Evolutionary conservation across 1,140 invertebrate species (phyloP), one percentile per base, ranked within the genome.

Genomic region (Drosophila nebulosa): DNA sequence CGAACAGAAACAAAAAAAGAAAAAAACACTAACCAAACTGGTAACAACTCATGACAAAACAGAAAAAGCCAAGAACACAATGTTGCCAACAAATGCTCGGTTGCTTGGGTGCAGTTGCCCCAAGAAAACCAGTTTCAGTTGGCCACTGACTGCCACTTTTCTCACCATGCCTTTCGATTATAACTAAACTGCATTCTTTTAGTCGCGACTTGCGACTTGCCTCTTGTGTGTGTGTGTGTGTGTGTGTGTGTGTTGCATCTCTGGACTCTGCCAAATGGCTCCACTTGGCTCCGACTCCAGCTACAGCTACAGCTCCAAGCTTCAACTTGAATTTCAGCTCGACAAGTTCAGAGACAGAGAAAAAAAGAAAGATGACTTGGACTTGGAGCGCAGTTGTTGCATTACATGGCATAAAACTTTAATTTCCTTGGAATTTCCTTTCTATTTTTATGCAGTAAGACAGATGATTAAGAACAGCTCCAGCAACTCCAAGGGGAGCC

Each of bases 161-260:
- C 78, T 85, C 74, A 74, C 52, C 72, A 86, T 86, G 81, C 81
- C 80, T 85, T 85, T 85, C 80, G 80, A 80, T 85, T 85, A 81
- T 85, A 46, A 69, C 78, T 78, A 78, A 86, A 85, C 80, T 85
- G 80, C 80, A 85, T 85, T 85, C 81, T 85, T 85, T 36, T 39
- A 69, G 75, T 65, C 70, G 69, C 64, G 52, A 51, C 75, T 77
- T 27, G 32, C 42, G 66, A 51, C 57, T 57, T 53, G 24, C 21
- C 32, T 26, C 56, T 61, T 51, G 16, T 21, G 16, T 9, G 10
- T 12, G 30, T 12, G 30, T 32, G 30, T 32, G 30, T 7, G 4
- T 12, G 30, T 32, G 2, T 32, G 30, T 32, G 30, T 46, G 39
- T 46, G 9, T 3, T 53, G 50, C 56, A 42, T 42, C 39, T 42